Percentiles rank a stretch among this genome's conserved stretches.
These are phyloP conservation scores for Phaethon lepturus DNA, from an alignment of 2,113 vertebrate genomes.

Conservation along the genomic window DNA sequence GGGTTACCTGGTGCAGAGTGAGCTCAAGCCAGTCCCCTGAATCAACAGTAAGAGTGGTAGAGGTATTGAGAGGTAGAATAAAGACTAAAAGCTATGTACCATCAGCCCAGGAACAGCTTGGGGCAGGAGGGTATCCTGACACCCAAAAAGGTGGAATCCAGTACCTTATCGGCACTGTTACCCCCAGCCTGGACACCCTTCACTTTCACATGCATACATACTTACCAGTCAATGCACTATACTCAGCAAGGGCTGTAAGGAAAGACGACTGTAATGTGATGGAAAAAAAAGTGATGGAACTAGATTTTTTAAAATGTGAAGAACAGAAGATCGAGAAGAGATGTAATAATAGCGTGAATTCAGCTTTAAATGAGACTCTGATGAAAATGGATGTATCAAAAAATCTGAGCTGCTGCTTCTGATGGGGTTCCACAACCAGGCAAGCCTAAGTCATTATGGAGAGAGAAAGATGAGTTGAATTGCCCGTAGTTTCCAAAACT, in stretches of 20 bases:
- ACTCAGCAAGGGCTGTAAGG: not conserved
- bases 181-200: not conserved
- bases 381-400: not conserved
- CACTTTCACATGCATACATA: not conserved
- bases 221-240: not conserved
- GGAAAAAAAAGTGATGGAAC: not conserved
- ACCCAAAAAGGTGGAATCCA: not conserved
- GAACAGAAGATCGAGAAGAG: not conserved
- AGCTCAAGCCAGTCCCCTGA: not conserved
- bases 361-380: not conserved
- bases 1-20: slow-evolving; percentile 13
- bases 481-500: not conserved
- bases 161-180: not conserved
- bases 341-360: not conserved
- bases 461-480: not conserved
- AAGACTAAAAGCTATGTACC: not conserved
- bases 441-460: not conserved
- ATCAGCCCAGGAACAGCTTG: not conserved
- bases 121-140: not conserved
- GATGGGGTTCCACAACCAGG: not conserved
- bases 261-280: not conserved
- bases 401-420: not conserved
- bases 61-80: not conserved
- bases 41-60: not conserved
- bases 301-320: not conserved